A percentile compares a stretch with the other conserved stretches of the same genome.
phyloP scores from a whole-genome alignment of 92 coral and sea anemone species.

The Porites rus region DNA sequence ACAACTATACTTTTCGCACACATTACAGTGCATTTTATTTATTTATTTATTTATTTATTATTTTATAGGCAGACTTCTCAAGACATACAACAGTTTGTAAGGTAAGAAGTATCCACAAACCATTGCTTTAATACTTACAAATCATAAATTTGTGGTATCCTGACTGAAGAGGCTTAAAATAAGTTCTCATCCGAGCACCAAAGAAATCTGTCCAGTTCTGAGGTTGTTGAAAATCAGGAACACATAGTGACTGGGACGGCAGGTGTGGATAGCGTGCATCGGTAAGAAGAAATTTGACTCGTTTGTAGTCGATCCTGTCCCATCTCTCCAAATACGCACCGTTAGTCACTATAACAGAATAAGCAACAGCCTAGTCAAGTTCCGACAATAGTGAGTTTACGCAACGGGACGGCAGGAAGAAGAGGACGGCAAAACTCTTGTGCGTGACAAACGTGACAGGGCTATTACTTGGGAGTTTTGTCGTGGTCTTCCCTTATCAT shows the following conservation, averaged over 20 bases:
- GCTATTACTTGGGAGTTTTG: no score
- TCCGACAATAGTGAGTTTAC: no score
- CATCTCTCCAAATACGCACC: slow-evolving; percentile 71
- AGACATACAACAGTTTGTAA: not conserved
- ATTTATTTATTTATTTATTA: no score
- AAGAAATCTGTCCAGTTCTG: slow-evolving; percentile 64
- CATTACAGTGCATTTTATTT: no score
- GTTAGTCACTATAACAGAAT: slow-evolving; percentile 11
- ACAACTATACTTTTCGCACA: no score
- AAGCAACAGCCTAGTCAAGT: not conserved
- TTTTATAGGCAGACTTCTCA: not conserved
- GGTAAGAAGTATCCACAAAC: not conserved
- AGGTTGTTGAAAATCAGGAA: slow-evolving; percentile 52
- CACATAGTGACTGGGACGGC: slow-evolving; percentile 35
- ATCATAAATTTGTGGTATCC: slow-evolving; percentile 54
- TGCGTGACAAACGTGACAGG: no score
- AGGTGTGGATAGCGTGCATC: slow-evolving; percentile 59
- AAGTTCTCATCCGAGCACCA: slow-evolving; percentile 68
- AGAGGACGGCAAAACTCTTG: no score
- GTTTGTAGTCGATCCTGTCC: slow-evolving; percentile 56
- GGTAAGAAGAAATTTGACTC: slow-evolving; percentile 33
- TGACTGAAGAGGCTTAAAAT: slow-evolving; percentile 51
- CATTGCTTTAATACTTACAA: slow-evolving; percentile 20
- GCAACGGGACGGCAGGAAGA: no score
- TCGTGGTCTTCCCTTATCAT: no score